phyloP scores from a whole-genome alignment of 2,888 invertebrate genomes.

The Ephialtes manifestator region DNA sequence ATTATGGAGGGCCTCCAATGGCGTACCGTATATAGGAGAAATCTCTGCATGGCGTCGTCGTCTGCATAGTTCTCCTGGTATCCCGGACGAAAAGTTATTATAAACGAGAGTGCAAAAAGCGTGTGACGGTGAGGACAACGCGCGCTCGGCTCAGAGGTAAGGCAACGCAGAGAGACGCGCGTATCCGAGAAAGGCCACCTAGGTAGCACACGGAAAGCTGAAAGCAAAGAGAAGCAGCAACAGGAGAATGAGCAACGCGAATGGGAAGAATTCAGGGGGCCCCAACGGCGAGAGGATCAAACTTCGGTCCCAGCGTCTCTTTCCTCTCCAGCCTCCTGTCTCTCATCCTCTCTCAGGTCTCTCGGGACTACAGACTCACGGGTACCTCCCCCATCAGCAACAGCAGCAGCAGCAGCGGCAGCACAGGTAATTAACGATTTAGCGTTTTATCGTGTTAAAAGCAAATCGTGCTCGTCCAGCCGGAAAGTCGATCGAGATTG shows the following conservation, averaged over 20 bases:
- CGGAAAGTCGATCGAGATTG: constrained; percentile 66
- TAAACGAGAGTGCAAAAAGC: constrained; percentile 61
- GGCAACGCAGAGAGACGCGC: constrained; percentile 23
- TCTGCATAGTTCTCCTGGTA: constrained; percentile 1
- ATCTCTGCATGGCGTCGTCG: constrained; percentile 55
- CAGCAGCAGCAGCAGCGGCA: constrained; percentile 18
- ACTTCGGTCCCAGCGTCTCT: constrained; percentile 30
- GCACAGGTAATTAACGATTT: constrained; percentile 67
- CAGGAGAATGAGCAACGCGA: constrained; percentile 61
- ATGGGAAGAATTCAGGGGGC: constrained; percentile 66
- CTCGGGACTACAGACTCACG: constrained; percentile 11
- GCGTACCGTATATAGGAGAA: constrained; percentile 32
- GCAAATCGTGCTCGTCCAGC: constrained; percentile 68
- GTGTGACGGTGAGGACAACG: constrained; percentile 47
- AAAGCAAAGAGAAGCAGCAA: constrained; percentile 43
- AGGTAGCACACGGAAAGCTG: constrained; percentile 64
- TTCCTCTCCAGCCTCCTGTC: constrained; percentile 21
- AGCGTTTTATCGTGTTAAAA: constrained; percentile 69
- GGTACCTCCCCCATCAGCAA: constrained; percentile 27
- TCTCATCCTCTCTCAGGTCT: constrained; percentile 22
- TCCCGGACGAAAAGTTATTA: constrained; percentile 58
- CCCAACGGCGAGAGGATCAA: constrained; percentile 43
- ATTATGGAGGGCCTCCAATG: constrained; percentile 1
- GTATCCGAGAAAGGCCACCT: constrained; percentile 64
- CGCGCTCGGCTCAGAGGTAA: constrained; percentile 1